These are phyloP conservation scores for Drosophila austrosaltans DNA, from an alignment of 2,888 invertebrate species.

Conservation along the genomic window DNA sequence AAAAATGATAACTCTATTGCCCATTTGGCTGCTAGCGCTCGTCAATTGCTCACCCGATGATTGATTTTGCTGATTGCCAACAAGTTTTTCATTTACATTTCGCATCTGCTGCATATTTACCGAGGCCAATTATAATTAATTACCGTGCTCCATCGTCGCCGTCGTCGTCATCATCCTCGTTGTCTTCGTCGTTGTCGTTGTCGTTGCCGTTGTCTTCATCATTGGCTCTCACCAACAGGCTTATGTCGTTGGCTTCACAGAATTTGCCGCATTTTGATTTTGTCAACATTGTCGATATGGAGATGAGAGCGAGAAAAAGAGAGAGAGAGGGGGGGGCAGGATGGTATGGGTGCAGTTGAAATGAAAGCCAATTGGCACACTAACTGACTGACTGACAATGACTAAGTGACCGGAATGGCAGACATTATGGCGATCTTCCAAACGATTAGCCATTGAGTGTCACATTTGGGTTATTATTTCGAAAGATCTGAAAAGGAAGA, in stretches of 20 bases:
- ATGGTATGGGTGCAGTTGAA: conserved; percentile 2
- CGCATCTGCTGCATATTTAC: conserved; percentile 52
- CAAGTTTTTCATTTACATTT: conserved; percentile 72
- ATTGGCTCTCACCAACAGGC: conserved; percentile 51
- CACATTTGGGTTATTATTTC: conserved; percentile 11
- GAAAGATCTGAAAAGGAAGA: neutral
- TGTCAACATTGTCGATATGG: conserved; percentile 58
- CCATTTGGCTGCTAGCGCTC: conserved; percentile 57
- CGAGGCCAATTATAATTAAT: conserved; percentile 73
- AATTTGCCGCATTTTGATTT: conserved; percentile 71
- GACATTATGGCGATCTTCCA: neutral
- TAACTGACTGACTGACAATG: conserved; percentile 30
- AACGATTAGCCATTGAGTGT: conserved; percentile 25
- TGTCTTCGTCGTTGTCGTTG: conserved; percentile 22
- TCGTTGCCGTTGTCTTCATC: conserved; percentile 2
- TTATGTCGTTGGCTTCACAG: conserved; percentile 45
- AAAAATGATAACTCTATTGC: conserved; percentile 78
- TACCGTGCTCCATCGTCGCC: conserved; percentile 44
- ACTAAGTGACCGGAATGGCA: conserved; percentile 57
- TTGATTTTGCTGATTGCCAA: conserved; percentile 75
- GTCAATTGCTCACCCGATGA: conserved; percentile 72
- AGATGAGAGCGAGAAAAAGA: neutral
- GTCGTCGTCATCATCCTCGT: conserved; percentile 25
- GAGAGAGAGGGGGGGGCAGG: conserved; percentile 6
- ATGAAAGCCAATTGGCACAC: conserved; percentile 34